phyloP scores from a whole-genome alignment of 2,888 invertebrate genomes.

The Chalcis sispes region DNA sequence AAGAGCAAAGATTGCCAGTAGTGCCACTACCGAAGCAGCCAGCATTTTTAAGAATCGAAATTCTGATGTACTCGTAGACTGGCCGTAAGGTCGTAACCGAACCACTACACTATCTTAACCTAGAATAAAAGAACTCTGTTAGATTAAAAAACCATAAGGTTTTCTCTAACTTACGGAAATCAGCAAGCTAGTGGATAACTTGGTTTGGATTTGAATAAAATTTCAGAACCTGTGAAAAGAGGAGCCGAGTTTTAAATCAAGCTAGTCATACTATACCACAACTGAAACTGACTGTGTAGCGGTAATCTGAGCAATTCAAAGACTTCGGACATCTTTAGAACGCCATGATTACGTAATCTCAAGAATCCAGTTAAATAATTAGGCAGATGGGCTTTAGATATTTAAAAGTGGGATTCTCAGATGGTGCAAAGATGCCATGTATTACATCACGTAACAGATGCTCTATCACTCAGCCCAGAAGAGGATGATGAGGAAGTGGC shows the following conservation, averaged over 20 bases:
- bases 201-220: too few species aligned
- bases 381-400: background rate
- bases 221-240: too few species aligned
- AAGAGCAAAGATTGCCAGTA: too few species aligned
- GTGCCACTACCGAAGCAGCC: too few species aligned
- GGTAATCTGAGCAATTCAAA: background rate
- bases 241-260: background rate
- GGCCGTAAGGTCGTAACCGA: too few species aligned
- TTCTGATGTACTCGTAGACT: too few species aligned
- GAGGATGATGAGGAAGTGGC: background rate
- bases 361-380: background rate
- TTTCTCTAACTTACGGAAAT: too few species aligned
- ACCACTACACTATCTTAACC: too few species aligned
- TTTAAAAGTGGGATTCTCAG: background rate
- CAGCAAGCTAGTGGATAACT: too few species aligned
- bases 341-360: background rate
- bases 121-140: too few species aligned
- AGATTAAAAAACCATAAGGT: too few species aligned
- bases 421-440: background rate
- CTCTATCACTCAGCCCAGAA: background rate
- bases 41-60: too few species aligned
- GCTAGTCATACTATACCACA: background rate
- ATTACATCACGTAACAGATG: background rate
- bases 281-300: background rate
- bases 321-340: background rate